Evolutionary conservation across 2,113 vertebrate genomes (phyloP).

Genomic region (Pelodiscus sinensis): DNA sequence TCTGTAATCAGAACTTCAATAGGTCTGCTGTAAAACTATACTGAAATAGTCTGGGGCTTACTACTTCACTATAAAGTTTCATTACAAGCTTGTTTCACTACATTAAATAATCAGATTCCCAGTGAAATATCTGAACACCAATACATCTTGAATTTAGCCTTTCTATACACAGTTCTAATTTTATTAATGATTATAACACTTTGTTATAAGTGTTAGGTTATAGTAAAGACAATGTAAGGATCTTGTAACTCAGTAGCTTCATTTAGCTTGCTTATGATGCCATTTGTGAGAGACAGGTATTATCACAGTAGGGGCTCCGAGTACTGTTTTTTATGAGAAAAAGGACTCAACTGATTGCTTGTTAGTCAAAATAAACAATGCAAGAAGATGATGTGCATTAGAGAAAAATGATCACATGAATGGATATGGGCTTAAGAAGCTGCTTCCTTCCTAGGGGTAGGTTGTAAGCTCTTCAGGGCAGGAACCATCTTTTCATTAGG

Average conservation of each 20-base stretch:
- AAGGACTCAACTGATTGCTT: constrained; percentile 53
- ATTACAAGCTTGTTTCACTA: not conserved
- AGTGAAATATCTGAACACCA: not conserved
- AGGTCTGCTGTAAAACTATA: not conserved
- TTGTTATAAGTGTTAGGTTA: not conserved
- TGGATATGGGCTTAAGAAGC: constrained; percentile 34
- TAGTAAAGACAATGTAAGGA: not conserved
- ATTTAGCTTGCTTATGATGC: constrained; percentile 35
- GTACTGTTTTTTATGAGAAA: constrained; percentile 13
- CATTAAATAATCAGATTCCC: not conserved
- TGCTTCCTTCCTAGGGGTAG: constrained; percentile 25
- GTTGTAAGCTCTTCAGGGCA: constrained; percentile 3
- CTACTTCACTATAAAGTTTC: not conserved
- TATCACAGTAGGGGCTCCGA: not conserved
- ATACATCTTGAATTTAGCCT: not conserved
- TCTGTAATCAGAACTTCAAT: not conserved
- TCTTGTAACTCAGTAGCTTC: not conserved
- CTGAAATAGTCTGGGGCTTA: not conserved
- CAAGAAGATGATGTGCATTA: constrained; percentile 40
- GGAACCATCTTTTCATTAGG: not conserved
- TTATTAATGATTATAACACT: not conserved
- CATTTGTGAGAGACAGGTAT: constrained; percentile 24
- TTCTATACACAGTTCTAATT: not conserved
- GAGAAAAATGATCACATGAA: constrained; percentile 38
- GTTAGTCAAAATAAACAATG: constrained; percentile 59